phyloP scores from a whole-genome alignment of 2,797 vertebrate species.

The Threskiornis aethiopicus region DNA sequence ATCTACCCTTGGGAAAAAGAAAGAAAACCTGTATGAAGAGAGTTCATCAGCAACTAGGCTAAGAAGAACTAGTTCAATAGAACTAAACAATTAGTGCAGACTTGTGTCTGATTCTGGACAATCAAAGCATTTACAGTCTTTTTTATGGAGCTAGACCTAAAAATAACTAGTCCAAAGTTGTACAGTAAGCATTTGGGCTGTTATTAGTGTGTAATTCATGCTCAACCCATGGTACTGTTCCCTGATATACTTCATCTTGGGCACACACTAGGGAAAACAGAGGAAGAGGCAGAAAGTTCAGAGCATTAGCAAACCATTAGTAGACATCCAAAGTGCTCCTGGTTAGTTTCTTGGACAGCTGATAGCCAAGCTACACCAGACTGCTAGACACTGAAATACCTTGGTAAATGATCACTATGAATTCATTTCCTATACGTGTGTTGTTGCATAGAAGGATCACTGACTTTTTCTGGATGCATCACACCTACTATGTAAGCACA shows the following conservation, averaged over 20 bases:
- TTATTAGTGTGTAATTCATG: neutral
- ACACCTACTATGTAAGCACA: neutral
- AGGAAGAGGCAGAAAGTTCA: neutral
- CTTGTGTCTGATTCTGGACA: neutral
- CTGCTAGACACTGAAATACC: neutral
- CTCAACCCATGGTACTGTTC: neutral
- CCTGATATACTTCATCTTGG: neutral
- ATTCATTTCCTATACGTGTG: neutral
- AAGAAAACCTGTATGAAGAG: neutral
- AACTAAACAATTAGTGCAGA: neutral
- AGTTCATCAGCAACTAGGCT: neutral
- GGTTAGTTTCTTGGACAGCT: neutral
- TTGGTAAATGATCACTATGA: neutral
- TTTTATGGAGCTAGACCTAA: neutral
- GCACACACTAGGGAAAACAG: neutral
- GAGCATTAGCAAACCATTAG: neutral
- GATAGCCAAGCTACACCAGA: neutral
- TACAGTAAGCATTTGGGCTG: neutral
- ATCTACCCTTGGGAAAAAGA: neutral
- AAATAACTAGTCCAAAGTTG: neutral
- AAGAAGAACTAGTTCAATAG: neutral
- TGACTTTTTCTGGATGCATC: neutral
- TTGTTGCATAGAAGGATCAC: neutral
- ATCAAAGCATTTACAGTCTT: neutral
- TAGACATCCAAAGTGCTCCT: neutral